Conservation (phyloP, 2,113 vertebrate species). For the Dicerorhinus sumatrensis region DNA sequence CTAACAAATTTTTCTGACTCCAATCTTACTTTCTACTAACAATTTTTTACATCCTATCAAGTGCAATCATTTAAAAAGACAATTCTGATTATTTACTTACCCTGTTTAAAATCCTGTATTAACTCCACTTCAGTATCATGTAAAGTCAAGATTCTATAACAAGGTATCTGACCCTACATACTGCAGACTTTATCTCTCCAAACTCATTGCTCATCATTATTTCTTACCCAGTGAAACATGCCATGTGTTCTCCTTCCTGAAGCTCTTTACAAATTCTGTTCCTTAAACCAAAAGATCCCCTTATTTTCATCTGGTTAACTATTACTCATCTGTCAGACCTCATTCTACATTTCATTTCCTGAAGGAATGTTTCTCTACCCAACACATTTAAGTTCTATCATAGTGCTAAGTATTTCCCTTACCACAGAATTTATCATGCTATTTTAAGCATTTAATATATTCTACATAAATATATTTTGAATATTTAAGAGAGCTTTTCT, state of each 20-base stretch:
- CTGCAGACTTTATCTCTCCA: neutral
- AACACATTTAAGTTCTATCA: neutral
- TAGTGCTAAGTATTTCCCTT: neutral
- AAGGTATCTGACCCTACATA: neutral
- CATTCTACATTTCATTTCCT: neutral
- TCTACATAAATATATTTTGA: neutral
- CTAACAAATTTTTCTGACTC: neutral
- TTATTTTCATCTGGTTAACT: neutral
- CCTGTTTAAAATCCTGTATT: neutral
- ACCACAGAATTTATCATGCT: neutral
- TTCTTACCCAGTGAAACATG: neutral
- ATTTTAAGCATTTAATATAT: neutral
- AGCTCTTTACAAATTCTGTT: neutral
- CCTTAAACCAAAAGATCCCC: neutral
- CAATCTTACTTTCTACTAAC: neutral
- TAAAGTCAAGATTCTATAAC: neutral
- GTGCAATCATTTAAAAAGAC: neutral
- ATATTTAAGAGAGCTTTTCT: neutral
- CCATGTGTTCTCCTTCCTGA: rapidly evolving
- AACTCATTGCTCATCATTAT: neutral
- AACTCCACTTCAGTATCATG: neutral
- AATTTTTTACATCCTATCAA: neutral
- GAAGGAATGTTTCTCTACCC: neutral
- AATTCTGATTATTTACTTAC: neutral
- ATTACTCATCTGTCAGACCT: neutral